Percentiles rank a stretch among this genome's conserved stretches.
Evolutionary conservation across 2,797 vertebrate genomes (phyloP).

Genomic region (Falco naumanni): DNA sequence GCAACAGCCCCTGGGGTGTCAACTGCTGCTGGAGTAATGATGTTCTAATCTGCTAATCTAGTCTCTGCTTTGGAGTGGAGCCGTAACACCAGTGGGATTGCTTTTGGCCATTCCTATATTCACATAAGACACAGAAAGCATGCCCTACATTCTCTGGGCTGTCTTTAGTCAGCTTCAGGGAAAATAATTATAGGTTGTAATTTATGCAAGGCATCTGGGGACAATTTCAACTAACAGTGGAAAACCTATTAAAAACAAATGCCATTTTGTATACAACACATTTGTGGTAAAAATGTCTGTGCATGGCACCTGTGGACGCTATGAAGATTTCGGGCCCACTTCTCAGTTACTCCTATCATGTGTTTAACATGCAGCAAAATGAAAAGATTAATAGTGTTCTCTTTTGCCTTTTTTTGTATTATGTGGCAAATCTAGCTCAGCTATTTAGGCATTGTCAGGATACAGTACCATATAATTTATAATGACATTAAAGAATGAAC

Average conservation of each 20-base stretch:
- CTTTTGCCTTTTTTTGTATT: neutral
- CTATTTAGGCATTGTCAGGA: neutral
- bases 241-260: neutral
- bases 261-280: neutral
- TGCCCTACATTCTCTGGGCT: neutral
- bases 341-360: neutral
- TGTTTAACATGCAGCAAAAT: neutral
- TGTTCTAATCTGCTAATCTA: neutral
- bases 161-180: neutral
- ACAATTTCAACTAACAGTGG: neutral
- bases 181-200: neutral
- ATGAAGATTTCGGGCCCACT: neutral
- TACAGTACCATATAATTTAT: neutral
- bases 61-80: neutral
- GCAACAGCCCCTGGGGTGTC: neutral
- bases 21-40: neutral
- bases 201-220: neutral
- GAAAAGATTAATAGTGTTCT: neutral
- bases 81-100: neutral
- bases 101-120: neutral
- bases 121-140: neutral
- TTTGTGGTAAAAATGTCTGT: neutral
- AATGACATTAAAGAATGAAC: neutral
- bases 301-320: neutral
- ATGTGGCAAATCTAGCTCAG: neutral